A percentile compares a stretch with the other conserved stretches of the same genome.
Evolutionary conservation across 2,113 vertebrate species (phyloP).

Genomic region (Anseranas semipalmata): DNA sequence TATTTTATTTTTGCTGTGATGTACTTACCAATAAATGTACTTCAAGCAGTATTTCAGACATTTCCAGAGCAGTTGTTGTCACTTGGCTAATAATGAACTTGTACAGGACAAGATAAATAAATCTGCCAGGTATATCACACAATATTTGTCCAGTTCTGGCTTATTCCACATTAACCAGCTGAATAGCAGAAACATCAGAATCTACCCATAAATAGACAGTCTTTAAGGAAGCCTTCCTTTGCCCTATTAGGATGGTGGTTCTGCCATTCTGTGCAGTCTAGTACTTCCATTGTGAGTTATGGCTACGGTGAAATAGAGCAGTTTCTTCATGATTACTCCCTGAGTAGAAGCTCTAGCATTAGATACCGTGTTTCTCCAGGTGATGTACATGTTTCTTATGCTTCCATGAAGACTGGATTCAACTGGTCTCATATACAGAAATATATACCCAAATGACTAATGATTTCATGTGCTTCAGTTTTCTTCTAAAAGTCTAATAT

Average conservation of each 20-base stretch:
- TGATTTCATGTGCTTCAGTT: neutral
- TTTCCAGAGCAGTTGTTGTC: neutral
- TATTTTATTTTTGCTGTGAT: neutral
- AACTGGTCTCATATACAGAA: neutral
- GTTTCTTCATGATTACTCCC: neutral
- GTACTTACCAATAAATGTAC: neutral
- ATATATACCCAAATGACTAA: neutral
- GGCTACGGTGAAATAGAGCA: neutral
- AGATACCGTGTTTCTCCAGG: neutral
- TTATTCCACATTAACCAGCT: neutral
- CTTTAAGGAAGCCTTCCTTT: neutral
- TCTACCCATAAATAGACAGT: neutral
- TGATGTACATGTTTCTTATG: neutral
- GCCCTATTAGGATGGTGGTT: neutral
- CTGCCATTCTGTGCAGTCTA: neutral
- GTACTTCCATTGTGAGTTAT: neutral
- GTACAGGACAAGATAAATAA: neutral
- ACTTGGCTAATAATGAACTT: neutral
- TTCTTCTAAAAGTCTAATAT: neutral
- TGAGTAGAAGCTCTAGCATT: neutral
- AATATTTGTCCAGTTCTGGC: neutral
- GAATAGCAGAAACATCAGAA: neutral
- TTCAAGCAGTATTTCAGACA: neutral
- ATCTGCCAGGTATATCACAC: neutral
- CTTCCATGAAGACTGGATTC: neutral